Percentiles rank a stretch among this genome's conserved stretches.
Conservation (phyloP, 2,113 vertebrate species). For the Copsychus sechellarum region DNA sequence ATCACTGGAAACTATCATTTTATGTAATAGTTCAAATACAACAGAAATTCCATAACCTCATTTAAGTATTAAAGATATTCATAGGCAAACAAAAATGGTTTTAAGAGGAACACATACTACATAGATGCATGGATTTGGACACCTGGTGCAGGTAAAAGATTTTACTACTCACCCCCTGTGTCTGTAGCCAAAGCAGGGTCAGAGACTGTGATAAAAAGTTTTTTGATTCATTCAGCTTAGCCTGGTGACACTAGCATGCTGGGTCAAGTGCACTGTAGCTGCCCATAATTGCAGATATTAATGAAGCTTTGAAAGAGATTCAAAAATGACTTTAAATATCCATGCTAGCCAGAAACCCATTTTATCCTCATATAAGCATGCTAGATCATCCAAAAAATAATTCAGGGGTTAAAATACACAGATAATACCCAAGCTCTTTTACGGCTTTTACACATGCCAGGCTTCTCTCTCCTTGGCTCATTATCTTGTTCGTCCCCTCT, state of each 20-base stretch:
- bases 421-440: slow-evolving; percentile 52
- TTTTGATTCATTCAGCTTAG: slow-evolving; percentile 44
- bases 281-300: slow-evolving; percentile 53
- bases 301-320: slow-evolving; percentile 69
- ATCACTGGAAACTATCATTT: slow-evolving; percentile 45
- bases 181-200: neutral
- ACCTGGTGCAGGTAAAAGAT: neutral
- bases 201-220: neutral
- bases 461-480: slow-evolving; percentile 3
- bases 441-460: neutral
- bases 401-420: slow-evolving; percentile 33
- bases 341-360: slow-evolving; percentile 55
- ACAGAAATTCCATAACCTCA: slow-evolving; percentile 37
- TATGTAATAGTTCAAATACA: slow-evolving; percentile 47
- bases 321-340: slow-evolving; percentile 49
- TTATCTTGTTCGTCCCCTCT: slow-evolving; percentile 11
- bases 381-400: slow-evolving; percentile 56
- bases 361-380: slow-evolving; percentile 66
- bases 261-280: slow-evolving; percentile 63
- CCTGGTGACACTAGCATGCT: neutral
- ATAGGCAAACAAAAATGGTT: neutral
- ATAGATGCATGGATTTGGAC: neutral
- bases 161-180: neutral
- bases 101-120: neutral
- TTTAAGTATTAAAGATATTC: slow-evolving; percentile 25